These are phyloP conservation scores for Stichodactyla helianthus DNA, from an alignment of 64 coral and sea anemone species.

Conservation along the genomic window DNA sequence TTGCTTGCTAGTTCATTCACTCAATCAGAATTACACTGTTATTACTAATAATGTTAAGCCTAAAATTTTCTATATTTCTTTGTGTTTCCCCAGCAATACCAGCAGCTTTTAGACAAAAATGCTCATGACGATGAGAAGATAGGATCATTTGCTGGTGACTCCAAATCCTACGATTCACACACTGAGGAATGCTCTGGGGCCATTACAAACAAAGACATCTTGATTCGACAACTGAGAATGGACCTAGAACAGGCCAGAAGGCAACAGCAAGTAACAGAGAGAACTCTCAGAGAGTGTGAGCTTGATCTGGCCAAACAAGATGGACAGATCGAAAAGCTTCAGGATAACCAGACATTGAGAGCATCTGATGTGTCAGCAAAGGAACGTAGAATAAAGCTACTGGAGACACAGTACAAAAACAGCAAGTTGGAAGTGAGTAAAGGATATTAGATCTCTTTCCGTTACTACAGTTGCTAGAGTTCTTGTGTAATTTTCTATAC, in stretches of 20 bases:
- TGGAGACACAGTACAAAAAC: slow-evolving; percentile 75
- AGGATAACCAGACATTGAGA: slow-evolving; percentile 67
- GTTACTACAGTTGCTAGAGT: neutral
- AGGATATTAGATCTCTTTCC: neutral
- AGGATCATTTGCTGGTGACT: slow-evolving; percentile 67
- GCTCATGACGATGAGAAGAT: slow-evolving; percentile 69
- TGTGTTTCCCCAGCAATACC: slow-evolving; percentile 44
- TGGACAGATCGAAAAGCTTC: slow-evolving; percentile 79
- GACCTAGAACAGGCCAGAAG: slow-evolving; percentile 76
- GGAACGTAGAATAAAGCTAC: slow-evolving; percentile 52
- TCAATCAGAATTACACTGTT: too few species aligned
- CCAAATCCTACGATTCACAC: slow-evolving; percentile 77
- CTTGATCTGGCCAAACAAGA: slow-evolving; percentile 69
- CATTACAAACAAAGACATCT: slow-evolving; percentile 89
- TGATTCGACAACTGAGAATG: slow-evolving; percentile 87
- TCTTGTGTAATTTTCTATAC: too few species aligned
- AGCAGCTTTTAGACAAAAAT: slow-evolving; percentile 63
- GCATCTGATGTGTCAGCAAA: slow-evolving; percentile 70
- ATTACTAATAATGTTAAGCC: too few species aligned
- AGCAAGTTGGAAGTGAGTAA: slow-evolving; percentile 77
- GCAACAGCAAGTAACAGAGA: slow-evolving; percentile 61
- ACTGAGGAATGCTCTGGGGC: slow-evolving; percentile 79
- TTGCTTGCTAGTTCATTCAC: too few species aligned
- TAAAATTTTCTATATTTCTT: neutral
- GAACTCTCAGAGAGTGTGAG: slow-evolving; percentile 74